Evolutionary conservation across 2,797 vertebrate species (phyloP).

Genomic region (Melanotaenia pygmaea): DNA sequence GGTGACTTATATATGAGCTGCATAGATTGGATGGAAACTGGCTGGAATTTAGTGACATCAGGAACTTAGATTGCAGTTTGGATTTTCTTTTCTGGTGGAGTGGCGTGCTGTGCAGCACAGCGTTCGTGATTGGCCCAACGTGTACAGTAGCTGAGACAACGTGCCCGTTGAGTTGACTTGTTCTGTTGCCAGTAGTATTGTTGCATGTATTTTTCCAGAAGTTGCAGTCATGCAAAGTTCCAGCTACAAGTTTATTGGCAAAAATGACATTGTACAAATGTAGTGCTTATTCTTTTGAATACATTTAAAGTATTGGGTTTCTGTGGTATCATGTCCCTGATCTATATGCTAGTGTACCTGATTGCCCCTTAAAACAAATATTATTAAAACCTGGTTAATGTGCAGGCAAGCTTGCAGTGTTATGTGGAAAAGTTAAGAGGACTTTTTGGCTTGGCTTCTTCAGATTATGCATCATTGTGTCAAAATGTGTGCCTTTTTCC

Average conservation of each 20-base stretch:
- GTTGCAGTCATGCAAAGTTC: neutral
- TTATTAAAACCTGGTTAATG: too few relatives aligned
- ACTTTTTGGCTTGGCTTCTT: neutral
- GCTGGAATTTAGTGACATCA: neutral
- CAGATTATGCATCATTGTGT: neutral
- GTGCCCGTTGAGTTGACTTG: neutral
- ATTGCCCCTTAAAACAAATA: neutral
- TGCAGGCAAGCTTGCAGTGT: too few relatives aligned
- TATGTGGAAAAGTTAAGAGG: too few relatives aligned
- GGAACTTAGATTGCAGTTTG: neutral
- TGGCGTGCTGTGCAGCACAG: neutral
- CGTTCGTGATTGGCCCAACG: neutral
- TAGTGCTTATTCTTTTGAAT: too few relatives aligned
- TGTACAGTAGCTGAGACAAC: neutral
- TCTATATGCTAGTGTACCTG: neutral
- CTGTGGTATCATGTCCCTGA: neutral
- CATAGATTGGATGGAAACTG: slow-evolving; percentile 2
- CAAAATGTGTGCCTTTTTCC: neutral
- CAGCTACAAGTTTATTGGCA: neutral
- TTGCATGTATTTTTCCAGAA: neutral
- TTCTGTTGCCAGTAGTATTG: neutral
- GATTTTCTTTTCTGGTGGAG: neutral
- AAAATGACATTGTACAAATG: neutral
- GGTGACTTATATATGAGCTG: neutral
- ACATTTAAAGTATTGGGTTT: neutral